These are phyloP conservation scores for Muscicapa striata DNA, from an alignment of 2,797 vertebrate species.

Conservation along the genomic window DNA sequence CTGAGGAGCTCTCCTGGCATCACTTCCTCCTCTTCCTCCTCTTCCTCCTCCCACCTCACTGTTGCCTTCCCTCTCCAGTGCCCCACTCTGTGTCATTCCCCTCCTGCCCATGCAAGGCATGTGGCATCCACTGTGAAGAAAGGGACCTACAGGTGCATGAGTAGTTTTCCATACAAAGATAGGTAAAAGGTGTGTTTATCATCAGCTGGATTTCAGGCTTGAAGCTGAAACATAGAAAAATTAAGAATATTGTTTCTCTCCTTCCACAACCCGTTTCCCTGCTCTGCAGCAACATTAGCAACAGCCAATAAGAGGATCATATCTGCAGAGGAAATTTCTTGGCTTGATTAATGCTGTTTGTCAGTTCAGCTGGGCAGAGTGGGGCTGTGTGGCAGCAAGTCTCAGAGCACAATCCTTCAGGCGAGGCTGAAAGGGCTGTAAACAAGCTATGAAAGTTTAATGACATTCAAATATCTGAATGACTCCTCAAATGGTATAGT, in stretches of 20 bases:
- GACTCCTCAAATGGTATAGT: slow-evolving; percentile 42
- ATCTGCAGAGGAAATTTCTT: slow-evolving; percentile 38
- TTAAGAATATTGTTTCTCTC: neutral
- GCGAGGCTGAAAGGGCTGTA: slow-evolving; percentile 48
- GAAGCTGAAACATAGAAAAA: neutral
- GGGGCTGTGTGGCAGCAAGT: neutral
- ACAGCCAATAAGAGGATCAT: neutral
- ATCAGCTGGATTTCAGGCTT: neutral
- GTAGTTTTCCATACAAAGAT: neutral
- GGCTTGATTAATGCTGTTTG: slow-evolving; percentile 47
- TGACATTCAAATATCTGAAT: slow-evolving; percentile 68
- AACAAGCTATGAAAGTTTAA: slow-evolving; percentile 67
- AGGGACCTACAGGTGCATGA: neutral
- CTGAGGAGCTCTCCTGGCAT: neutral
- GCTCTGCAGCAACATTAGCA: neutral
- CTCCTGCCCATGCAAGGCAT: neutral
- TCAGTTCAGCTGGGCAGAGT: slow-evolving; percentile 26
- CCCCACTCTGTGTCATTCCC: neutral
- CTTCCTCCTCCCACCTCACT: neutral
- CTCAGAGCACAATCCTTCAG: neutral
- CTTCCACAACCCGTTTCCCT: neutral
- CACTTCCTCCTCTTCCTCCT: slow-evolving; percentile 16
- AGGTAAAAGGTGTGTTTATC: neutral
- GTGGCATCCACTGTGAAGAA: neutral
- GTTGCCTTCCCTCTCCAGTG: neutral